Evolutionary conservation across 1,140 invertebrate genomes (phyloP), one percentile per base, ranked within the genome.

Genomic region (Drosophila kepulauana): DNA sequence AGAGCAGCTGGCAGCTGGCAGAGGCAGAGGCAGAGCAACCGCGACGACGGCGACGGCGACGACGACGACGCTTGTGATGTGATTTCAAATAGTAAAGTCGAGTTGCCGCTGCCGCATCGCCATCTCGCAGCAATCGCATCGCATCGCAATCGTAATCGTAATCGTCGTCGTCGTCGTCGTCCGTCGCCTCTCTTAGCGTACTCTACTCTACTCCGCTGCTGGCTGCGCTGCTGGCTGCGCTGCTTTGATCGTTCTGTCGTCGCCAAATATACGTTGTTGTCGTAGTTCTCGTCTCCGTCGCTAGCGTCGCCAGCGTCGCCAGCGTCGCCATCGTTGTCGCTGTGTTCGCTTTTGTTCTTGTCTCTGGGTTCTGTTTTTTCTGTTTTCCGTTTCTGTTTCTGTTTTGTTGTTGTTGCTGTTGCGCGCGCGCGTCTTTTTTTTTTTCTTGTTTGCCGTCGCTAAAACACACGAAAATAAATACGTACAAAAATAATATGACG

Each of bases 51-150:
- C 82, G 63, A 62, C 82, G 79, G 3, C 20, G 8, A 25, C 46
- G 52, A 64, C 62, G 28, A 5, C 52, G 61, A 25, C 20, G 20
- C 20, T 25, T 25, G 20, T 25, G 74, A 75, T 81, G 84, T 87
- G 84, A 87, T 87, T 87, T 87, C 74, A 82, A 86, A 86, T 68
- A 78, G 78, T 78, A 76, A 78, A 78, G 79, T 84, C 64, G 79
- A 82, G 52, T 84, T 84, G 80, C 84, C 84, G 84, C 84, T 74
- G 81, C 84, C 82, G 84, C 84, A 87, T 82, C 82, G 82, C 76
- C 62, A 79, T 58, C 78, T 68, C 78, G 64, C 69, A 78, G 78
- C 59, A 72, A 72, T 77, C 74, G 63, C 58, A 49, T 62, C 77
- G 77, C 43, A 52, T 69, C 61, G 61, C 57, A 64, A 56, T 62